These are phyloP conservation scores for Hirundichthys speculiger DNA, from an alignment of 2,113 vertebrate genomes.

Conservation along the genomic window DNA sequence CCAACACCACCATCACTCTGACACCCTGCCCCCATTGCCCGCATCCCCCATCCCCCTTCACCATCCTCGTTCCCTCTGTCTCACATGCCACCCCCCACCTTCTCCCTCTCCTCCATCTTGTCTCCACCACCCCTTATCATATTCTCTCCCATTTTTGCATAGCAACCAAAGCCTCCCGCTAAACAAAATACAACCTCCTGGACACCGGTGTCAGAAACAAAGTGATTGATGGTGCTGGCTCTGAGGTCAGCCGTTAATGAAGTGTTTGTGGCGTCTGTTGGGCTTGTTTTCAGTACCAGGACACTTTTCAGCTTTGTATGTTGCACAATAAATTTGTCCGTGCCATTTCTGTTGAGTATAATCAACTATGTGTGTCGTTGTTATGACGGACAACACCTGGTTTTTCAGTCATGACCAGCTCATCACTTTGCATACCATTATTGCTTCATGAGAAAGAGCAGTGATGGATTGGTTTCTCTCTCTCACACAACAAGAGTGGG, in stretches of 20 bases:
- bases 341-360: slow-evolving; percentile 4
- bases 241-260: slow-evolving; percentile 33
- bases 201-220: slow-evolving; percentile 50
- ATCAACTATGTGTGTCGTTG: slow-evolving; percentile 18
- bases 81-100: slow-evolving; percentile 45
- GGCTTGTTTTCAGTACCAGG: slow-evolving; percentile 21
- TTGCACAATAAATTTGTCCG: neutral
- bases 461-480: slow-evolving; percentile 41
- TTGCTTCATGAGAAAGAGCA: slow-evolving; percentile 41
- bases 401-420: slow-evolving; percentile 45
- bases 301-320: neutral
- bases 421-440: slow-evolving; percentile 37
- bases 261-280: neutral
- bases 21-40: slow-evolving; percentile 72
- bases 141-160: slow-evolving; percentile 65
- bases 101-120: slow-evolving; percentile 28
- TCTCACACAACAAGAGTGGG: slow-evolving; percentile 49
- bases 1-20: slow-evolving; percentile 61
- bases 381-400: slow-evolving; percentile 40
- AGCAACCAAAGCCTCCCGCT: slow-evolving; percentile 65
- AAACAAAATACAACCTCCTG: slow-evolving; percentile 63
- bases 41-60: slow-evolving; percentile 54
- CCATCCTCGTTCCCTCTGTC: slow-evolving; percentile 48
- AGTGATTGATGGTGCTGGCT: slow-evolving; percentile 32
- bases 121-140: slow-evolving; percentile 67